These are phyloP conservation scores for Choristoneura fumiferana DNA, from an alignment of 1,140 invertebrate species.

Conservation along the genomic window DNA sequence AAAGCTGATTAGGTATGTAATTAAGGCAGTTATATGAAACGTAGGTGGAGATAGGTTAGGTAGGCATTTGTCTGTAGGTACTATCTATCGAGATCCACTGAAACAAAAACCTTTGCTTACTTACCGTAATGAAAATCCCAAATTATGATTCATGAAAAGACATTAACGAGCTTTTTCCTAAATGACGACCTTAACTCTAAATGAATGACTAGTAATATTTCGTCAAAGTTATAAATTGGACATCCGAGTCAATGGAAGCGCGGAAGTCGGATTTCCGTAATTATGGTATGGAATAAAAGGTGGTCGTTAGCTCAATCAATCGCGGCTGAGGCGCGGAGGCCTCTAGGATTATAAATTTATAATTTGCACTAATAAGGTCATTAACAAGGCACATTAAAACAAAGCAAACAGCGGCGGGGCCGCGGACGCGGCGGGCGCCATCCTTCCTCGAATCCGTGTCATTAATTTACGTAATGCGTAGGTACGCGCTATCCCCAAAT, in stretches of 20 bases:
- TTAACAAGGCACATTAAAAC: constrained; percentile 77
- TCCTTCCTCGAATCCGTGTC: constrained; percentile 78
- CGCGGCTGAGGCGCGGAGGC: constrained; percentile 34
- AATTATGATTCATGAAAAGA: constrained; percentile 18
- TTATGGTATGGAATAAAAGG: constrained; percentile 56
- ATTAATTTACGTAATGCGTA: constrained; percentile 79
- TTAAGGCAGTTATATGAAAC: no score
- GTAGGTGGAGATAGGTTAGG: no score
- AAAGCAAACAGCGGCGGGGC: constrained; percentile 68
- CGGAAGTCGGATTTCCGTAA: constrained; percentile 60
- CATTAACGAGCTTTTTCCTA: constrained; percentile 20
- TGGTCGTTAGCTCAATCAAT: constrained; percentile 72
- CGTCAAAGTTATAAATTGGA: constrained; percentile 53
- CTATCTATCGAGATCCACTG: no score
- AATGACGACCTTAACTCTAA: constrained; percentile 30
- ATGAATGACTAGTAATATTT: constrained; percentile 41
- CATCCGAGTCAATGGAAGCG: constrained; percentile 41
- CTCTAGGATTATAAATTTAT: constrained; percentile 54
- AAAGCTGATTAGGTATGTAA: no score
- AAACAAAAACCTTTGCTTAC: not conserved
- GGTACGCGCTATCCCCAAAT: constrained; percentile 78
- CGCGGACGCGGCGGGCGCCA: constrained; percentile 60
- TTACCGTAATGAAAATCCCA: not conserved
- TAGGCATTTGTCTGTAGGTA: no score
- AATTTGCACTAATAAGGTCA: constrained; percentile 75